phyloP scores from a whole-genome alignment of 2,888 invertebrate species.

The Zygaena filipendulae region DNA sequence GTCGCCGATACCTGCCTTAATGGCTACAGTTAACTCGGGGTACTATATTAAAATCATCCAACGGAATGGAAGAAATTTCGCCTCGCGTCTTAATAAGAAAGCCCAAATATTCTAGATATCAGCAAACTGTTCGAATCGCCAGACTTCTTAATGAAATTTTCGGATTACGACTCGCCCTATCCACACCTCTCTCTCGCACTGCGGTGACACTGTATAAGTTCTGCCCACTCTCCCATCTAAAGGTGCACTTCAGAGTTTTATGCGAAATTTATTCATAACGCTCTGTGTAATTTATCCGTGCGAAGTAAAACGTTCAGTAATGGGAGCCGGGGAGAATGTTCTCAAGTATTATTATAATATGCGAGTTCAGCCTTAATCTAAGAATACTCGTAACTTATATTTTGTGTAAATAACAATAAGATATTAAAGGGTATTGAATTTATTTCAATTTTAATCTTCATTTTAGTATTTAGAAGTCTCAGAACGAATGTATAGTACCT shows the following conservation, averaged over 20 bases:
- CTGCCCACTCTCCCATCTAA: slow-evolving; percentile 39
- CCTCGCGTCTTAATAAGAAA: slow-evolving; percentile 46
- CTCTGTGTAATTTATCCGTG: slow-evolving; percentile 65
- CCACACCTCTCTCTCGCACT: slow-evolving; percentile 28
- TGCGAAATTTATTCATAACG: slow-evolving; percentile 71
- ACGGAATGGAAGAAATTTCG: slow-evolving; percentile 46
- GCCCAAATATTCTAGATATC: slow-evolving; percentile 61
- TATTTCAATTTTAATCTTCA: too few species aligned
- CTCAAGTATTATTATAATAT: slow-evolving; percentile 46
- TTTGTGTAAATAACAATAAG: slow-evolving; percentile 34
- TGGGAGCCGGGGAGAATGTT: slow-evolving; percentile 46
- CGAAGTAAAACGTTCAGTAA: slow-evolving; percentile 58
- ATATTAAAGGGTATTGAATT: slow-evolving; percentile 24
- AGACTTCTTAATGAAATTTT: slow-evolving; percentile 67
- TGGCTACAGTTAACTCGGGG: slow-evolving; percentile 32
- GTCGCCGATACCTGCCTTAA: slow-evolving; percentile 38
- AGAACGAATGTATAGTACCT: too few species aligned
- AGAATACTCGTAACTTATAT: slow-evolving; percentile 42
- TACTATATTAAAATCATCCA: slow-evolving; percentile 49
- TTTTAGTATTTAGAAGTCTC: too few species aligned
- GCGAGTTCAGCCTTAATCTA: slow-evolving; percentile 50
- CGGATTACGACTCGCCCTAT: slow-evolving; percentile 52
- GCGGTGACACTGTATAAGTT: slow-evolving; percentile 17
- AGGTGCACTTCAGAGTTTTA: slow-evolving; percentile 66
- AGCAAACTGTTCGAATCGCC: slow-evolving; percentile 53